Percentiles rank a stretch among this genome's conserved stretches.
These are phyloP conservation scores for Lycodopsis pacificus DNA, from an alignment of 2,797 vertebrate species.

Conservation along the genomic window DNA sequence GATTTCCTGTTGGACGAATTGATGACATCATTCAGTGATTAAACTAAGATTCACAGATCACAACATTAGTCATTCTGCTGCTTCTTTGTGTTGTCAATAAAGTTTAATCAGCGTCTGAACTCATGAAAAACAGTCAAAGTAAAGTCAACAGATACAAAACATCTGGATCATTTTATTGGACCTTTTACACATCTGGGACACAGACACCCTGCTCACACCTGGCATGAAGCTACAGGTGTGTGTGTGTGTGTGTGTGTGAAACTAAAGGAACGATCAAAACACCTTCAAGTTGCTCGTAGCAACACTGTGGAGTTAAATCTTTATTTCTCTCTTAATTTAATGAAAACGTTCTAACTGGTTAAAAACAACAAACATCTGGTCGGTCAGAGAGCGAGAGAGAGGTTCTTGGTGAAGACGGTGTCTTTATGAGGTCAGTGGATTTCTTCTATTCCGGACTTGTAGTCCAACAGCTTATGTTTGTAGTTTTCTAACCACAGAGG, in stretches of 20 bases:
- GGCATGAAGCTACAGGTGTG: background rate
- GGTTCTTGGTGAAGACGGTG: background rate
- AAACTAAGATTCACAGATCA: too few relatives aligned
- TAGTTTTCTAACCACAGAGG: background rate
- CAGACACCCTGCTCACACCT: background rate
- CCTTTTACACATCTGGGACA: slow-evolving; percentile 42
- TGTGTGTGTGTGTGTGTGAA: background rate
- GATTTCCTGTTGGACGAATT: too few relatives aligned
- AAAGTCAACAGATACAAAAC: slow-evolving; percentile 76
- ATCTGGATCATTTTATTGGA: slow-evolving; percentile 86
- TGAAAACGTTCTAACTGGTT: too few relatives aligned
- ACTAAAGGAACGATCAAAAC: too few relatives aligned
- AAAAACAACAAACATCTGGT: too few relatives aligned
- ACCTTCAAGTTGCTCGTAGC: too few relatives aligned
- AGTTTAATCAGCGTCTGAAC: too few relatives aligned
- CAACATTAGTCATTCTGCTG: too few relatives aligned
- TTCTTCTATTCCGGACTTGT: background rate
- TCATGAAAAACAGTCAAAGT: background rate
- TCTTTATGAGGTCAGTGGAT: background rate
- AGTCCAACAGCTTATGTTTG: background rate
- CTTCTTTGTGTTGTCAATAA: too few relatives aligned
- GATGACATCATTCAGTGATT: too few relatives aligned
- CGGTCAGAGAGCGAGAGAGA: background rate
- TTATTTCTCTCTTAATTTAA: too few relatives aligned
- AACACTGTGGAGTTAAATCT: too few relatives aligned